Evolutionary conservation across 2,113 vertebrate species (phyloP).

Genomic region (Quiscalus mexicanus): DNA sequence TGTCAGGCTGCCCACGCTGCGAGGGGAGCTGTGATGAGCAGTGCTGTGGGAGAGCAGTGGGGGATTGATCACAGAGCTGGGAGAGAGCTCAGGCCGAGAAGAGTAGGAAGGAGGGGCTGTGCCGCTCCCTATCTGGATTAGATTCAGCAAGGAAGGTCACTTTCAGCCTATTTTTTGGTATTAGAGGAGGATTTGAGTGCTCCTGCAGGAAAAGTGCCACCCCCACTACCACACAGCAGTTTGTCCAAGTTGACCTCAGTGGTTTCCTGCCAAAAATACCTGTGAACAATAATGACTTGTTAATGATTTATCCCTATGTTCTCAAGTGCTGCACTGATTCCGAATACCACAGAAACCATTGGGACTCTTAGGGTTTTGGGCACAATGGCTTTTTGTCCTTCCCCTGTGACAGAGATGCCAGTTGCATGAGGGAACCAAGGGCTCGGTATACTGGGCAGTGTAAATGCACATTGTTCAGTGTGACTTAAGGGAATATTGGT

Average conservation of each 20-base stretch:
- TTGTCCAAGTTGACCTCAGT: constrained; percentile 49
- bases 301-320: constrained; percentile 66
- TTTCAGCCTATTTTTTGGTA: background rate
- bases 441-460: background rate
- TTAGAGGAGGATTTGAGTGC: background rate
- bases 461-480: background rate
- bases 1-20: background rate
- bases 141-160: background rate
- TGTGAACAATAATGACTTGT: constrained; percentile 66
- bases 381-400: constrained; percentile 22
- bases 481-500: background rate
- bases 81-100: background rate
- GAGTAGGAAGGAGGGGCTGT: background rate
- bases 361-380: background rate
- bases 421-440: background rate
- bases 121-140: rapidly evolving
- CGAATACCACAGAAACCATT: background rate
- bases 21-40: background rate
- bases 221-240: background rate
- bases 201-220: background rate
- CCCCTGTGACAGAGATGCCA: background rate
- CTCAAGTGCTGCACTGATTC: constrained; percentile 35
- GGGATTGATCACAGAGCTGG: background rate
- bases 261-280: constrained; percentile 63
- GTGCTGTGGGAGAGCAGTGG: rapidly evolving